Base-by-base conservation (phyloP, 2,797 vertebrate species). In the Acipenser transmontanus region DNA sequence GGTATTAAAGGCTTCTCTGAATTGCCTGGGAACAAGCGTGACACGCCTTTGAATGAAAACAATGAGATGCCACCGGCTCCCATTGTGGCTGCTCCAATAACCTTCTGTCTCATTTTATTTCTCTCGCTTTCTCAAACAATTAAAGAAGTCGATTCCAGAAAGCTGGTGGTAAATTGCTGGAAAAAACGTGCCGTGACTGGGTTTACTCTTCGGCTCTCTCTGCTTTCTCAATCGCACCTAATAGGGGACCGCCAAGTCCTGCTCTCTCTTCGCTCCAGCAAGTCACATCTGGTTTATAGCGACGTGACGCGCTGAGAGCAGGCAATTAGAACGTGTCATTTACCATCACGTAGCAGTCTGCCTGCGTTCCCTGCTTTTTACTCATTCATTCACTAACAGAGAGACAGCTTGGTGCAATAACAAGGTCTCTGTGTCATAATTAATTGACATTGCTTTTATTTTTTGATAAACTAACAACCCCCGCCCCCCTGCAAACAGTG, bases 391-490 rank as follows among this genome's bases (percentile, higher is more conserved):
- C 20, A 20, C 54, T 57, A n/a, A 13, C 12, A 57, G 54, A 1
- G 12, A 57, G 54, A 57, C 54, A 57, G 54, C 12, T 57, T 57
- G 47, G 56, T 47, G 6, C 57, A 8, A 59, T 54, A 69, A 64
- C 50, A 56, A 60, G 9, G 63, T 65, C 63, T 51, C 54, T 54
- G 59, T 62, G 51, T 52, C 61, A 59, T 59, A 63, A 68, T 12
- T 47, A 51, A 10, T 59, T 65, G 59, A 61, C 57, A 61, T 47
- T 66, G 49, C 64, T 69, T 65, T 60, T 59, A 69, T 65, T 69
- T 64, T 17, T n/a, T 11, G 54, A 57, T 57, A 11, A 57, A 57
- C 9, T 57, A n/a, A 57, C 7, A 52, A 7, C 12, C 54, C 14
- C 54, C 54, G 8, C 54, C 1, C 54, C 12, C 54, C 11, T 17